Evolutionary conservation across 2,888 invertebrate species (phyloP), one percentile per base, ranked within the genome.

Genomic region (Nematopogon swammerdamellus): DNA sequence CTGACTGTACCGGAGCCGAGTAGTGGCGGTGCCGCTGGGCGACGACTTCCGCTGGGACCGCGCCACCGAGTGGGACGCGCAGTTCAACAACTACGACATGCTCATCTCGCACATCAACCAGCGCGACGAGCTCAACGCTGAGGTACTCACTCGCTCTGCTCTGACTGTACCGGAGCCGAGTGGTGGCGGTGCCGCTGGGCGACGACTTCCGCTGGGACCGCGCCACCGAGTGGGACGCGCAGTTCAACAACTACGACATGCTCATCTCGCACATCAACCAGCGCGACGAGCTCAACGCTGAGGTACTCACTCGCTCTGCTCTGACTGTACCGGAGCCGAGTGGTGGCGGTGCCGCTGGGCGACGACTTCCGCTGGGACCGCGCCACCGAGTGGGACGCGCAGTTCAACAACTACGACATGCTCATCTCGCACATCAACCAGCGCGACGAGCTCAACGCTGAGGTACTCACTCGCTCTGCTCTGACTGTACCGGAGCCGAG

Each of bases 171-270:
- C n/a, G n/a, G n/a, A n/a, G n/a, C n/a, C n/a, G n/a, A n/a, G n/a
- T n/a, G n/a, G n/a, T n/a, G n/a, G n/a, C n/a, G n/a, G n/a, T 55
- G 52, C 10, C 36, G 8, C 77, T 97, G 0, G 97, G 97, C 0
- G 97, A 97, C 67, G 97, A 97, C 79, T 97, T 97, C 70, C 85
- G 97, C 6, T 97, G 89, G 69, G 89, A 91, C 58, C 89, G 91
- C 62, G 72, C 85, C 25, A 82, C 81, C 54, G 97, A 97, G 71
- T 97, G 96, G 97, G 92, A 95, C 66, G 87, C 88, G 45, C 97
- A 97, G 68, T 92, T 86, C 59, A 80, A 82, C 42, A 97, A 97
- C 74, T 97, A 96, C 65, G 90, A 92, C 60, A 85, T 84, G 63
- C 73, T 97, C 2, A 94, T 97, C 56, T 92, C 94, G 59, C 89